phyloP scores from a whole-genome alignment of 2,113 vertebrate genomes.

The Danionella cerebrum region DNA sequence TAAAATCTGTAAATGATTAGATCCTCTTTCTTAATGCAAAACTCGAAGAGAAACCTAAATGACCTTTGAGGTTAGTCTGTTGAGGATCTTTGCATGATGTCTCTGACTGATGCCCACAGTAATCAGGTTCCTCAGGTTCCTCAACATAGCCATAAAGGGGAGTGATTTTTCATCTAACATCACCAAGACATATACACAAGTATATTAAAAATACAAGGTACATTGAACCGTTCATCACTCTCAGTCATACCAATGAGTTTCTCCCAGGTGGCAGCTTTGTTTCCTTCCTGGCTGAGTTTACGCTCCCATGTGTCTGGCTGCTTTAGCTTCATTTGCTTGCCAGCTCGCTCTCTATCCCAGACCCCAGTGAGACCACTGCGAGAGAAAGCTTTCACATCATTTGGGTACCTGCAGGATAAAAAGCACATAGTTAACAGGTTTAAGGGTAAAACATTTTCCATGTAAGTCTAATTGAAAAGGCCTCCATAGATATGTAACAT shows the following conservation, averaged over 20 bases:
- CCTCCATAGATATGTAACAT: too few species aligned
- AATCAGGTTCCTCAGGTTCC: slow-evolving; percentile 81
- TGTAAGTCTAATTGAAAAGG: too few species aligned
- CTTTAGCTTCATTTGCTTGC: slow-evolving; percentile 73
- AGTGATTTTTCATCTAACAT: slow-evolving; percentile 68
- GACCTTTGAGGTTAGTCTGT: slow-evolving; percentile 69
- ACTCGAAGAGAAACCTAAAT: neutral
- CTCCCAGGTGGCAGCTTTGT: slow-evolving; percentile 75
- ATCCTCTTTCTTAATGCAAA: neutral
- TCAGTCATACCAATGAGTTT: slow-evolving; percentile 69
- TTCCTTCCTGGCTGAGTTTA: slow-evolving; percentile 68
- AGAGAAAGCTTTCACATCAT: slow-evolving; percentile 61
- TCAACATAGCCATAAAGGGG: slow-evolving; percentile 87
- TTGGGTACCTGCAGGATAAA: slow-evolving; percentile 67
- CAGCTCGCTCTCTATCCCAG: slow-evolving; percentile 71
- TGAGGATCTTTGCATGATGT: slow-evolving; percentile 70
- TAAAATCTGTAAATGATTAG: neutral
- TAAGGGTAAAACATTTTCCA: neutral
- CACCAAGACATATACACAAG: neutral
- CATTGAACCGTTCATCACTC: neutral
- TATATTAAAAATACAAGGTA: neutral
- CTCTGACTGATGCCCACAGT: slow-evolving; percentile 65
- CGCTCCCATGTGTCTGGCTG: slow-evolving; percentile 76
- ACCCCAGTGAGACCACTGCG: slow-evolving; percentile 68
- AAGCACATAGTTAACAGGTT: neutral